phyloP scores from a whole-genome alignment of 2,888 invertebrate genomes.

The Colletes collaris region DNA sequence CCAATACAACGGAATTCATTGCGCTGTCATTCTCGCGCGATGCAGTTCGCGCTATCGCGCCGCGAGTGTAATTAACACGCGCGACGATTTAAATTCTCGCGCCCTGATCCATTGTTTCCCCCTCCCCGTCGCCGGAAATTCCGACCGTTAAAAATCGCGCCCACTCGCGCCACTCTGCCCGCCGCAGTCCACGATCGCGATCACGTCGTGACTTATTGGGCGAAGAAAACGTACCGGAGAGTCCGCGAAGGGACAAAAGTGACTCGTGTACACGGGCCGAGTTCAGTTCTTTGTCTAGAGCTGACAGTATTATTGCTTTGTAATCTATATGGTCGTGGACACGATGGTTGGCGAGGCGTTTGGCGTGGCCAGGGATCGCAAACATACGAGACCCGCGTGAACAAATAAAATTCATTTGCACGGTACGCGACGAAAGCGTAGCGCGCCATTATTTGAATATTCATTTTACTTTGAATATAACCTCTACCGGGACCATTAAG shows the following conservation, averaged over 20 bases:
- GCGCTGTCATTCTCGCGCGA: constrained; percentile 4
- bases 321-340: not conserved
- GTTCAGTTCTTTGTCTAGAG: constrained; percentile 5
- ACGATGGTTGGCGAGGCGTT: not conserved
- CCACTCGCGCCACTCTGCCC: not conserved
- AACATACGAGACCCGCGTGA: too few species aligned
- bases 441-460: too few species aligned
- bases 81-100: constrained; percentile 24
- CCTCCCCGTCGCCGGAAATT: constrained; percentile 7
- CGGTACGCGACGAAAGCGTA: too few species aligned
- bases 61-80: constrained; percentile 30
- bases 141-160: constrained; percentile 22
- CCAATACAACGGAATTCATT: constrained; percentile 14
- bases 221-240: not conserved
- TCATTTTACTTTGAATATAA: too few species aligned
- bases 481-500: too few species aligned
- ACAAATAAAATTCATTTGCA: too few species aligned
- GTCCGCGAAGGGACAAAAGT: constrained; percentile 3
- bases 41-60: constrained; percentile 12
- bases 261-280: not conserved
- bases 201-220: constrained; percentile 18
- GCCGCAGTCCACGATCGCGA: not conserved
- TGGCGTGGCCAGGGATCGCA: too few species aligned
- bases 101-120: constrained; percentile 24
- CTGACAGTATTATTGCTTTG: not conserved